These are phyloP conservation scores for Oreochromis tanganicae DNA, from an alignment of 2,113 vertebrate genomes.

Conservation along the genomic window DNA sequence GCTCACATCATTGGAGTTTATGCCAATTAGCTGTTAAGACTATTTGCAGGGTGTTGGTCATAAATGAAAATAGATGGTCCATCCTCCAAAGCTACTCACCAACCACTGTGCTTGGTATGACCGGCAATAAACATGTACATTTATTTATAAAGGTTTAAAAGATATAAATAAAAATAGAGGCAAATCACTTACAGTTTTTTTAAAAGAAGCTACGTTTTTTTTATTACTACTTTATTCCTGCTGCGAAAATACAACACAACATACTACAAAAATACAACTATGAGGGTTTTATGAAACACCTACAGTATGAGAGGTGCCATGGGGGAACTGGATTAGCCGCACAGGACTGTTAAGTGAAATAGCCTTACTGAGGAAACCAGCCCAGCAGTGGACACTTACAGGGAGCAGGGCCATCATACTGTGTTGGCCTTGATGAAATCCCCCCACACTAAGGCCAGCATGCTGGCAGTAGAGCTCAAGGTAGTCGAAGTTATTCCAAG, in stretches of 20 bases:
- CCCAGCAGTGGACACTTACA: slow-evolving; percentile 19
- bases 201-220: background rate
- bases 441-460: slow-evolving; percentile 40
- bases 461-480: slow-evolving; percentile 67
- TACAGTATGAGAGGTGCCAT: background rate
- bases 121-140: background rate
- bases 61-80: slow-evolving; percentile 43
- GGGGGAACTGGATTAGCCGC: slow-evolving; percentile 11
- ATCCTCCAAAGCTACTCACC: background rate
- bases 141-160: background rate
- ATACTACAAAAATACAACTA: background rate
- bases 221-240: background rate
- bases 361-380: slow-evolving; percentile 23
- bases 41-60: slow-evolving; percentile 42
- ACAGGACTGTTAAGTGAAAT: slow-evolving; percentile 19
- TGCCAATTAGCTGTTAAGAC: slow-evolving; percentile 41
- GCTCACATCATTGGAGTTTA: slow-evolving; percentile 44
- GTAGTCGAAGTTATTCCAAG: slow-evolving; percentile 47
- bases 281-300: background rate
- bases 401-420: background rate
- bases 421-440: slow-evolving; percentile 58
- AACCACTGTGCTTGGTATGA: background rate
- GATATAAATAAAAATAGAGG: background rate
- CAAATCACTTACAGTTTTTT: background rate
- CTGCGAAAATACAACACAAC: background rate